Conservation (phyloP, 2,113 vertebrate genomes). For the Pleuronectes platessa region DNA sequence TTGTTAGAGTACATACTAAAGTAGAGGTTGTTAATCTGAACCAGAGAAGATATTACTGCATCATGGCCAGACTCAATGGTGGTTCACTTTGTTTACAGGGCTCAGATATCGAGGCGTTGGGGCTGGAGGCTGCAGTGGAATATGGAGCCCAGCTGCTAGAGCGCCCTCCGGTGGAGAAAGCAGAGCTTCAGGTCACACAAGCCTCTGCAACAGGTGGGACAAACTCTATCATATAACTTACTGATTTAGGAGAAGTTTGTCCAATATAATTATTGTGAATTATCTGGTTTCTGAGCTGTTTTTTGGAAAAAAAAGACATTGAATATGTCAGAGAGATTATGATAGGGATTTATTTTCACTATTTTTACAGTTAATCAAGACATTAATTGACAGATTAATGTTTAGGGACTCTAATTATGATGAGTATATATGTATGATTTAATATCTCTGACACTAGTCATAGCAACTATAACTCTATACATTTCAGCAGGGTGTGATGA, state of each 20-base stretch:
- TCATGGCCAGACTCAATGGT: slow-evolving; percentile 4
- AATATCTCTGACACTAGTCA: neutral
- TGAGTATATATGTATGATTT: neutral
- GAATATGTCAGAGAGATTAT: too few relatives aligned
- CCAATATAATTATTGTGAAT: neutral
- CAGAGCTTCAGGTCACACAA: slow-evolving; percentile 59
- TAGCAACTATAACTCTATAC: neutral
- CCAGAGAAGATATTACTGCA: neutral
- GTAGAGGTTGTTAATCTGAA: neutral
- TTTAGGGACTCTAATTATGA: neutral
- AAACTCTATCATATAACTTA: neutral
- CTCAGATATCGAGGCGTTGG: slow-evolving; percentile 90
- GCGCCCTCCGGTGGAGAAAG: slow-evolving; percentile 63
- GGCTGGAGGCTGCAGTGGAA: slow-evolving; percentile 78
- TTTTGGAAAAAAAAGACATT: too few relatives aligned
- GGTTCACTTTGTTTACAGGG: slow-evolving; percentile 79
- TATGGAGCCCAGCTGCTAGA: slow-evolving; percentile 70
- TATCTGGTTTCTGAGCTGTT: too few relatives aligned
- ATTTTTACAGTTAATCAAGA: too few relatives aligned
- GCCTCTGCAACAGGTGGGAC: slow-evolving; percentile 69
- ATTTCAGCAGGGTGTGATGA: slow-evolving; percentile 70
- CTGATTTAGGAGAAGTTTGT: neutral
- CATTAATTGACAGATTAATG: too few relatives aligned
- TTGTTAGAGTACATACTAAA: neutral
- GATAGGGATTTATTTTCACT: too few relatives aligned